Evolutionary conservation across 2,113 vertebrate species (phyloP), one percentile per base, ranked within the genome.

Genomic region (Phalacrocorax carbo): DNA sequence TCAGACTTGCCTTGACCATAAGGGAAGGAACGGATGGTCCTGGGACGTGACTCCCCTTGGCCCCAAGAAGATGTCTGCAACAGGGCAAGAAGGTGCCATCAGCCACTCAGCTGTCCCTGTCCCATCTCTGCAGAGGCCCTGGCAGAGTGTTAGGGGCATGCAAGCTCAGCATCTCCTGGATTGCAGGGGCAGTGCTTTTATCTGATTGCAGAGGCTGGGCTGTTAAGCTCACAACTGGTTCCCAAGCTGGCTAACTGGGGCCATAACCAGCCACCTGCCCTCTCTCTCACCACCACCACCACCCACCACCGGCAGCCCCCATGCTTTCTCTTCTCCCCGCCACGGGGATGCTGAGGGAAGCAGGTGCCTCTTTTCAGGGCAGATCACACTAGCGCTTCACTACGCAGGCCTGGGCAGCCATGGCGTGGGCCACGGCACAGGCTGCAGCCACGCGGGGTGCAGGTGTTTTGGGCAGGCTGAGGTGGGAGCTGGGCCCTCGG

Each of bases 31-130:
- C 0, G 4, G 10, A 5, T 44, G 14, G 2, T 80, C 15, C 48
- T 1, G 13, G 30, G 48, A 88, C 0, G 0, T 60, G 60, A 58
- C 32, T 70, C 38, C 2, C 5, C 26, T 57, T 16, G 9, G 15
- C 19, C 30, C 32, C 32, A 34, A 7, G 42, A 5, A 49, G 68
- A 36, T 38, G 11, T 22, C 38, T 86, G 6, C 13, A 55, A 2
- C 1, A 0, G 36, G 12, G 15, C 42, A 30, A 81, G 34, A 9
- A 91, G 15, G 21, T 44, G 44, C 36, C 55, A 73, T 21, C 40
- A 90, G 34, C 23, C 13, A 2, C 78, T 54, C 15, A 58, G 55
- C 16, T 78, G 20, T 44, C n/a, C 25, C 32, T 1, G 1, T 52
- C 7, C 26, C 17, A 21, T 16, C 20, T 29, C 38, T 72, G 25